A percentile compares a stretch with the other conserved stretches of the same genome.
Conservation (phyloP, 2,113 vertebrate genomes). For the Orientallactaga bullata region DNA sequence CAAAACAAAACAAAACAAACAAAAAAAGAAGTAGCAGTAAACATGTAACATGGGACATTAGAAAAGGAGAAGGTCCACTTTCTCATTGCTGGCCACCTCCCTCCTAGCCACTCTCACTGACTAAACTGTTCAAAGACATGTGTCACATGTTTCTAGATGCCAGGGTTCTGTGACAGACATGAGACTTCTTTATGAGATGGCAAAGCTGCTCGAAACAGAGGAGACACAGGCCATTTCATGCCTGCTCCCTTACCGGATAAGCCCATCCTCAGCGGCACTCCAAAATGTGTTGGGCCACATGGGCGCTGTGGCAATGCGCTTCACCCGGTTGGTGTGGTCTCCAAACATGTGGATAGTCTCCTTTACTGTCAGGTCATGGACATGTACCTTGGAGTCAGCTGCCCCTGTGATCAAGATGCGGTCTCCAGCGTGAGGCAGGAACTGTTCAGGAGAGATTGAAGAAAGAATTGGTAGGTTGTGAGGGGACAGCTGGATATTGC, state of each 20-base stretch:
- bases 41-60: not conserved
- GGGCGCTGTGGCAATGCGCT: conserved; percentile 97
- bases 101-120: not conserved
- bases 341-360: conserved; percentile 99
- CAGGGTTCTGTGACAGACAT: not conserved
- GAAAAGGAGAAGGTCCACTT: conserved; percentile 6
- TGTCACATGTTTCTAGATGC: not conserved
- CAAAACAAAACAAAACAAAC: too few relatives aligned
- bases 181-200: not conserved
- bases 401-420: conserved; percentile 97
- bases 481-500: not conserved
- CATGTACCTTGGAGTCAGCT: conserved; percentile 98
- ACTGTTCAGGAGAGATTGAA: conserved; percentile 87
- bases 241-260: conserved; percentile 91
- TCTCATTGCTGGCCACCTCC: not conserved
- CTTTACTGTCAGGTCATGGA: conserved; percentile 96
- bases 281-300: conserved; percentile 99
- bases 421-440: conserved; percentile 97
- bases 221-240: not conserved
- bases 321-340: conserved; percentile 98
- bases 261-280: conserved; percentile 98
- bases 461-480: not conserved
- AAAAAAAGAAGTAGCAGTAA: not conserved
- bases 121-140: conserved; percentile 20
- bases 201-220: not conserved